Conservation (phyloP, 92 coral and sea anemone genomes). For the Phenganax subtilis region DNA sequence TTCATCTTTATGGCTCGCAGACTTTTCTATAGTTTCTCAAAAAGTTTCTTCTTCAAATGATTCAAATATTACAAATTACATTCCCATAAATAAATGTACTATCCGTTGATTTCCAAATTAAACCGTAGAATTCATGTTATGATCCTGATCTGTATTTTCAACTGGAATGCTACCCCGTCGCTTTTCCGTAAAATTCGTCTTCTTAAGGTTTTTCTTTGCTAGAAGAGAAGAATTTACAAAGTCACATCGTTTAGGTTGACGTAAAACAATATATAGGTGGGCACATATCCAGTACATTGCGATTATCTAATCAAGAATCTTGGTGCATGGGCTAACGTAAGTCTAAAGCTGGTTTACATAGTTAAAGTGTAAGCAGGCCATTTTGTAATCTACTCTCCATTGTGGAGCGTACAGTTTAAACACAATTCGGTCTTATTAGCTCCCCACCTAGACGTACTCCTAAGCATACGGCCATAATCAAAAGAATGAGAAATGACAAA, state of each 20-base stretch:
- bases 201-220: slow-evolving; percentile 8
- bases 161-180: slow-evolving; percentile 35
- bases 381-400: not conserved
- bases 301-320: too few relatives aligned
- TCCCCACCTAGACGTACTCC: slow-evolving; percentile 15
- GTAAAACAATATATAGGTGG: not conserved
- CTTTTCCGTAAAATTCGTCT: not conserved
- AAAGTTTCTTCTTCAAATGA: not conserved
- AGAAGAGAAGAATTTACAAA: not conserved
- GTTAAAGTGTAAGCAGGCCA: not conserved
- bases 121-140: slow-evolving; percentile 1
- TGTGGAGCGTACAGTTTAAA: not conserved
- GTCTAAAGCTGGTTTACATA: not conserved
- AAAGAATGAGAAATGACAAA: slow-evolving; percentile 8
- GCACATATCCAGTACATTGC: too few relatives aligned
- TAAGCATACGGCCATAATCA: not conserved
- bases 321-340: too few relatives aligned
- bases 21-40: too few relatives aligned
- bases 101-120: not conserved
- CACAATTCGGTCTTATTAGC: not conserved
- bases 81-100: too few relatives aligned
- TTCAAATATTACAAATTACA: not conserved
- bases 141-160: slow-evolving; percentile 30
- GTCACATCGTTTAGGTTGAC: not conserved
- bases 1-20: too few relatives aligned